phyloP scores from a whole-genome alignment of 37 sponge, comb jelly and placozoan species.

The Beroe ovata region DNA sequence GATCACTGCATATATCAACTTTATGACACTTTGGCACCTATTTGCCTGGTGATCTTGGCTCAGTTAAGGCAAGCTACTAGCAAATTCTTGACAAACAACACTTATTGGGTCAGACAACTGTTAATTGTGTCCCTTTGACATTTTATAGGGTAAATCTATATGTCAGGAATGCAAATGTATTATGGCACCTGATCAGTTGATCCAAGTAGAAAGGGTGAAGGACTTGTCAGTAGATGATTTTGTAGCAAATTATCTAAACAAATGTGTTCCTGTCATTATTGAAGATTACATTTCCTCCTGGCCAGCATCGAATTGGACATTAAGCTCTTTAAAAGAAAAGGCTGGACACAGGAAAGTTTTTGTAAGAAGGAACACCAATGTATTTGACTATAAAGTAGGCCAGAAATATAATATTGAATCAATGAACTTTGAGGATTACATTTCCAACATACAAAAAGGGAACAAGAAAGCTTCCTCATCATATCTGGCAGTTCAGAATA shows the following conservation, averaged over 20 bases:
- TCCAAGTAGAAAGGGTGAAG: background rate
- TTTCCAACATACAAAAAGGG: background rate
- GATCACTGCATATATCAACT: no score
- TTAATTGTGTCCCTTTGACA: no score
- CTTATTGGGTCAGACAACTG: no score
- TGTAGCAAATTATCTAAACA: background rate
- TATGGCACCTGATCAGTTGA: no score
- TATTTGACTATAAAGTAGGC: background rate
- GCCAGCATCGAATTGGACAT: background rate
- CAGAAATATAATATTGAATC: constrained; percentile 9
- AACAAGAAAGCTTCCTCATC: background rate
- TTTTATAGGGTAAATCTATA: no score
- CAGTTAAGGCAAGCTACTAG: no score
- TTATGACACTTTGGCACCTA: no score
- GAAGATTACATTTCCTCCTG: background rate
- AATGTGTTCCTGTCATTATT: background rate
- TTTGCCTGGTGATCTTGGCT: no score
- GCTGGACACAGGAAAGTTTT: background rate
- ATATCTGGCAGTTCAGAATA: constrained; percentile 24
- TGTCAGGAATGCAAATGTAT: no score
- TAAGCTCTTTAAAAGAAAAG: background rate
- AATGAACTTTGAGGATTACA: background rate
- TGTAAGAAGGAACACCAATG: background rate
- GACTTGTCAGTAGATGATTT: background rate
- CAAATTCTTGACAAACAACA: no score